These are phyloP conservation scores for Myotis davidii DNA, from an alignment of 2,113 vertebrate genomes.

Conservation along the genomic window DNA sequence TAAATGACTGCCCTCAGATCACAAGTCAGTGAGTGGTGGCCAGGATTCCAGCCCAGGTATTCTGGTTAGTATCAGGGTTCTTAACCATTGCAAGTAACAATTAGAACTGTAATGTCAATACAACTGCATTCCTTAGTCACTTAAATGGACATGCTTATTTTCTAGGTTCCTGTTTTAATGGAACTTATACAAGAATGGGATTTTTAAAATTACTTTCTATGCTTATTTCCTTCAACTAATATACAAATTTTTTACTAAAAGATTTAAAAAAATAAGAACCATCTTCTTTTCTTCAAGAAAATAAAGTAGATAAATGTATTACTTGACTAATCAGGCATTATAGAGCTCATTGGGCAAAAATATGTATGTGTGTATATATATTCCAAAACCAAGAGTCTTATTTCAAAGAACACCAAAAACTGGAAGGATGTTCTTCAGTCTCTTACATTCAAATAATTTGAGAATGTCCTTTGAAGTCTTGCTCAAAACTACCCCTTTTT, in stretches of 20 bases:
- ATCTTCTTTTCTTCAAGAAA: background rate
- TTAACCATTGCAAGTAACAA: background rate
- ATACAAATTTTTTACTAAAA: slow-evolving; percentile 26
- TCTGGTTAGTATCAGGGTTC: background rate
- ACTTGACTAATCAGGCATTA: background rate
- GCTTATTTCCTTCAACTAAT: background rate
- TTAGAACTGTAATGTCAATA: background rate
- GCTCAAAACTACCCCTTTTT: background rate
- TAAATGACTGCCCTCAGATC: background rate
- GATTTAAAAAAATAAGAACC: slow-evolving; percentile 7
- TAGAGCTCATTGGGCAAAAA: background rate
- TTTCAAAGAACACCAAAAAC: background rate
- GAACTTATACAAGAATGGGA: background rate
- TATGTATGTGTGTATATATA: background rate
- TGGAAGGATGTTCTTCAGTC: background rate
- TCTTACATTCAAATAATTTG: background rate
- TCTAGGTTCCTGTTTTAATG: background rate
- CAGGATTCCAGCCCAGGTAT: background rate
- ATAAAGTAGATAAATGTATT: background rate
- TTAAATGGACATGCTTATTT: background rate
- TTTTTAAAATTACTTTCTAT: slow-evolving; percentile 13
- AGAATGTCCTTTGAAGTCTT: slow-evolving; percentile 22
- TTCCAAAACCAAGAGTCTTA: background rate
- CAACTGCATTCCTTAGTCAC: background rate
- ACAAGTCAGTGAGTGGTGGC: background rate